A percentile compares a stretch with the other conserved stretches of the same genome.
phyloP scores from a whole-genome alignment of 1,140 invertebrate species.

The Hycleus phaleratus region DNA sequence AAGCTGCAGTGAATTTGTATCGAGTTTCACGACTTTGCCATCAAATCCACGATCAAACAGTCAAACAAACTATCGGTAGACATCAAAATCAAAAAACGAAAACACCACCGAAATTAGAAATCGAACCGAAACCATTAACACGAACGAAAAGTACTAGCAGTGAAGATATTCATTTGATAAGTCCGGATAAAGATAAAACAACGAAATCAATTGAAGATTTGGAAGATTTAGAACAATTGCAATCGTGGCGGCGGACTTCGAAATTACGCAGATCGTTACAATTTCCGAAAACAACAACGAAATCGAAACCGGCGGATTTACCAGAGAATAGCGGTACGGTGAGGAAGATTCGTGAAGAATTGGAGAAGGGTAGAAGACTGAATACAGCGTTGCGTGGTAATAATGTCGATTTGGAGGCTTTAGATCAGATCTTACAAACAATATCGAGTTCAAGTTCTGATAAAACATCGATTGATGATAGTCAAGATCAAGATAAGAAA shows the following conservation, averaged over 20 bases:
- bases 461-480: conserved; percentile 41
- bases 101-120: conserved; percentile 21
- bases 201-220: conserved; percentile 34
- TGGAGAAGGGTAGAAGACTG: conserved; percentile 45
- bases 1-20: conserved; percentile 33
- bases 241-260: conserved; percentile 50
- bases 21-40: conserved; percentile 41
- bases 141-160: conserved; percentile 43
- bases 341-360: conserved; percentile 44
- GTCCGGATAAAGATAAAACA: conserved; percentile 24
- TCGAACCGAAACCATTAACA: conserved; percentile 2
- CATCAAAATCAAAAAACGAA: conserved; percentile 26
- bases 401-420: conserved; percentile 42
- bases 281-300: conserved; percentile 42
- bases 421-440: conserved; percentile 43
- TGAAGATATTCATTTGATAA: conserved; percentile 40
- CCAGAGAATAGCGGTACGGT: conserved; percentile 45
- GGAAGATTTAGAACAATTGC: conserved; percentile 35
- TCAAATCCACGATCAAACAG: conserved; percentile 36
- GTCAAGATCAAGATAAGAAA: conserved; percentile 40
- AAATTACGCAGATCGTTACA: conserved; percentile 55
- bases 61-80: conserved; percentile 31
- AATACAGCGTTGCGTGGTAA: conserved; percentile 45
- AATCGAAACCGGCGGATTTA: conserved; percentile 45
- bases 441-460: conserved; percentile 31